Percentiles rank a stretch among this genome's conserved stretches.
Conservation (phyloP, 23 tunicate species). For the Halocynthia aurantium region DNA sequence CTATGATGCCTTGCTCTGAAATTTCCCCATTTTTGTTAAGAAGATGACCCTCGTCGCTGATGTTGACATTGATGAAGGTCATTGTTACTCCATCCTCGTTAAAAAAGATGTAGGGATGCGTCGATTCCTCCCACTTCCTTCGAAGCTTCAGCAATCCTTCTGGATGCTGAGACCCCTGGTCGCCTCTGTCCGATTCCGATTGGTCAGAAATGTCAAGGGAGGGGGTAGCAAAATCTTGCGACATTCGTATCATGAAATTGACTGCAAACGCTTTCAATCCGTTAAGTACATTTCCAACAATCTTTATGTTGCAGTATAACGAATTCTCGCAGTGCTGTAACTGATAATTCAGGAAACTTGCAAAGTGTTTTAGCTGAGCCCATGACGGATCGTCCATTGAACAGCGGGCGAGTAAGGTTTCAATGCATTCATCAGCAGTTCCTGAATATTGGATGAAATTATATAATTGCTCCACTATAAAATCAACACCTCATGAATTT, state of each 20-base stretch:
- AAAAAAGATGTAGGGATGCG: constrained; percentile 68
- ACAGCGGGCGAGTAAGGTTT: constrained; percentile 33
- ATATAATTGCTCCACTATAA: too few species aligned
- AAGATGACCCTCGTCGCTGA: constrained; percentile 34
- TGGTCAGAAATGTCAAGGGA: constrained; percentile 29
- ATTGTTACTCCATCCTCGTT: constrained; percentile 53
- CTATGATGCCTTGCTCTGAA: constrained; percentile 29
- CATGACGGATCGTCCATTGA: constrained; percentile 54
- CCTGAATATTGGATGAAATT: constrained; percentile 5
- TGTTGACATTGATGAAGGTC: constrained; percentile 1
- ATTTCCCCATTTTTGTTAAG: constrained; percentile 29
- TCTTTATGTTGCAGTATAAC: constrained; percentile 29
- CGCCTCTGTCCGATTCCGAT: background rate
- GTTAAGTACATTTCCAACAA: constrained; percentile 44
- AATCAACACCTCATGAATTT: too few species aligned
- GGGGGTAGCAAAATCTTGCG: constrained; percentile 86
- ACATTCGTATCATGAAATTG: constrained; percentile 72
- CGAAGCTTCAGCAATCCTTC: constrained; percentile 1
- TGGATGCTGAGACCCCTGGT: background rate
- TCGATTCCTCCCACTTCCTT: constrained; percentile 52
- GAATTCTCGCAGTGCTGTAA: constrained; percentile 67
- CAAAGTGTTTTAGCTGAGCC: constrained; percentile 80
- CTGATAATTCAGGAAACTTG: constrained; percentile 64
- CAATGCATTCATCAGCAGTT: constrained; percentile 33
- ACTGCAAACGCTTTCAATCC: constrained; percentile 76